Percentiles rank a stretch among this genome's conserved stretches.
Conservation (phyloP, 1,140 invertebrate genomes). For the Pseudomyrmex sp. region DNA sequence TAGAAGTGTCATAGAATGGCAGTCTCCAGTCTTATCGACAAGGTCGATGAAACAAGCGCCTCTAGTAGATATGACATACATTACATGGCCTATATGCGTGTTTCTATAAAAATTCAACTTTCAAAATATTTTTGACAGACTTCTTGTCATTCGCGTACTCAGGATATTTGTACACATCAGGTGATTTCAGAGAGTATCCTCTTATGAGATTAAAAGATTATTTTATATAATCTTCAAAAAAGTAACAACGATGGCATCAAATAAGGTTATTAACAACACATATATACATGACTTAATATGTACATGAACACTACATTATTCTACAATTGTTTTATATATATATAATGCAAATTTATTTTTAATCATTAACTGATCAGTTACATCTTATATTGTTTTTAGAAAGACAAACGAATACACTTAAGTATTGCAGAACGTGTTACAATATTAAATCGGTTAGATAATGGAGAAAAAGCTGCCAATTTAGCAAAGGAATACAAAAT, state of each 20-base stretch:
- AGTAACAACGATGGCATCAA: constrained; percentile 2
- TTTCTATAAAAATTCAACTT: too few relatives aligned
- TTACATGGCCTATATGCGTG: too few relatives aligned
- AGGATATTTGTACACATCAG: too few relatives aligned
- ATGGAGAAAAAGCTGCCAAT: neutral
- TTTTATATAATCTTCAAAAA: neutral
- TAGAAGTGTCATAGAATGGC: too few relatives aligned
- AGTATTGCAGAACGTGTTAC: constrained; percentile 3
- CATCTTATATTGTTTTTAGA: neutral
- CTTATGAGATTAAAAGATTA: too few relatives aligned
- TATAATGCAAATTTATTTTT: neutral
- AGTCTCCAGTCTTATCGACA: too few relatives aligned
- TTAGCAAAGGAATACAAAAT: neutral
- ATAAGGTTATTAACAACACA: neutral
- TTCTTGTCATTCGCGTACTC: too few relatives aligned
- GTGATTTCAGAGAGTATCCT: neutral
- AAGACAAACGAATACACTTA: neutral
- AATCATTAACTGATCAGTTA: too few relatives aligned
- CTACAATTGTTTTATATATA: neutral
- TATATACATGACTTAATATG: neutral
- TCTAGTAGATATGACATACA: too few relatives aligned
- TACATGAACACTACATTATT: neutral
- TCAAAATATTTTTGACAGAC: too few relatives aligned
- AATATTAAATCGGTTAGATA: neutral
- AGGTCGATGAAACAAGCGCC: too few relatives aligned